Conservation (phyloP, 2,888 invertebrate species). For the Seladonia tumulorum region DNA sequence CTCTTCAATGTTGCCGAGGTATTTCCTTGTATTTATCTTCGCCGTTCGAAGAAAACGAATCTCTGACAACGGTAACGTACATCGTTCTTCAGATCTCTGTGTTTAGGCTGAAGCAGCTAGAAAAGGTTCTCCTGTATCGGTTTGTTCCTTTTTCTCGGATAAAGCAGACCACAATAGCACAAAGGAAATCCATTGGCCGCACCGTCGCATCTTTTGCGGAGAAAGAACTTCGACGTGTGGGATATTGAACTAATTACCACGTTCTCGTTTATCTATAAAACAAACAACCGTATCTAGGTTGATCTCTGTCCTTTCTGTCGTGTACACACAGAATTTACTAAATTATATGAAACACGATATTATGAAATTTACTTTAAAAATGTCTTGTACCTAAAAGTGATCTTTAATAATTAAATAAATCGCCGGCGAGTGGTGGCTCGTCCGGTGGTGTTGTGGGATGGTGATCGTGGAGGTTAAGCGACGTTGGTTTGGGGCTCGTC, state of each 20-base stretch:
- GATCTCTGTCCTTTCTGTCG: neutral
- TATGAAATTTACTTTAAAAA: neutral
- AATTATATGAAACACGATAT: neutral
- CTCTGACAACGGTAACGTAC: neutral
- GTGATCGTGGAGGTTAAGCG: no score
- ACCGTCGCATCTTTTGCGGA: neutral
- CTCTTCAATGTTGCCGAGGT: neutral
- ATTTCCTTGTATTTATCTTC: neutral
- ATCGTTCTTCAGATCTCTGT: neutral
- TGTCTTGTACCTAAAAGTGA: no score
- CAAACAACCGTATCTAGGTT: neutral
- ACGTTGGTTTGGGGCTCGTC: no score
- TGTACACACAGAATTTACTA: neutral
- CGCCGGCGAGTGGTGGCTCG: no score
- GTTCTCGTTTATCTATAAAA: slow-evolving; percentile 23
- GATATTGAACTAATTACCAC: slow-evolving; percentile 51
- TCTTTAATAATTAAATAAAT: no score
- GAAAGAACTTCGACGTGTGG: neutral
- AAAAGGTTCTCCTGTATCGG: slow-evolving; percentile 17
- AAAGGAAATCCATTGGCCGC: slow-evolving; percentile 40
- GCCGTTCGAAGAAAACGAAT: slow-evolving; percentile 20
- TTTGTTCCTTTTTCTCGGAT: slow-evolving; percentile 13
- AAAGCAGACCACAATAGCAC: slow-evolving; percentile 11
- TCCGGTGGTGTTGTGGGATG: no score
- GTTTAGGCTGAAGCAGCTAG: neutral